Conservation (phyloP, 1,140 invertebrate genomes). For the Armadillidium nasatum region DNA sequence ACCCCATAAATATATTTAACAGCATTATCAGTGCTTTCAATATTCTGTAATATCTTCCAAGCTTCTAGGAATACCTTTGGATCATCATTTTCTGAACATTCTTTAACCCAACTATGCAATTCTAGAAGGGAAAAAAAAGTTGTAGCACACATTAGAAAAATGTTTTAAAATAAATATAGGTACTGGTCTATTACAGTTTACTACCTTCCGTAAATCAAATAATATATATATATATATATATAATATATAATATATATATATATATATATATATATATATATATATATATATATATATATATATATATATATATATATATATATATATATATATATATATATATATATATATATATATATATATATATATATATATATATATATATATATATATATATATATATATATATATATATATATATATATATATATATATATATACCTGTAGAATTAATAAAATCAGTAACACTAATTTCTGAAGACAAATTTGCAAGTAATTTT, state of each 20-base stretch:
- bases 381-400: not conserved
- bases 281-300: slow-evolving; percentile 20
- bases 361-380: slow-evolving; percentile 5
- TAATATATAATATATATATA: not conserved
- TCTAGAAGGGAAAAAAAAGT: not conserved
- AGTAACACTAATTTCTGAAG: no score
- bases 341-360: slow-evolving; percentile 14
- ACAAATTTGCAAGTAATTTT: no score
- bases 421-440: no score
- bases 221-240: not conserved
- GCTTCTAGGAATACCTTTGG: not conserved
- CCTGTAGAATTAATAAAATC: no score
- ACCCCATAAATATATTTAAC: not conserved
- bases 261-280: slow-evolving; percentile 2
- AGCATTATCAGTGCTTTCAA: not conserved
- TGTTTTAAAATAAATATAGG: not conserved
- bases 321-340: slow-evolving; percentile 14
- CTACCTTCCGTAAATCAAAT: not conserved
- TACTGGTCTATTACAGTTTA: not conserved
- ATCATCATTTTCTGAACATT: not conserved
- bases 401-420: no score
- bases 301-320: not conserved
- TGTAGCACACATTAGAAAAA: not conserved
- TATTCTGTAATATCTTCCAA: not conserved
- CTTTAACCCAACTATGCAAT: not conserved